Conservation (phyloP, 2,888 invertebrate genomes). For the Pammene aurita region DNA sequence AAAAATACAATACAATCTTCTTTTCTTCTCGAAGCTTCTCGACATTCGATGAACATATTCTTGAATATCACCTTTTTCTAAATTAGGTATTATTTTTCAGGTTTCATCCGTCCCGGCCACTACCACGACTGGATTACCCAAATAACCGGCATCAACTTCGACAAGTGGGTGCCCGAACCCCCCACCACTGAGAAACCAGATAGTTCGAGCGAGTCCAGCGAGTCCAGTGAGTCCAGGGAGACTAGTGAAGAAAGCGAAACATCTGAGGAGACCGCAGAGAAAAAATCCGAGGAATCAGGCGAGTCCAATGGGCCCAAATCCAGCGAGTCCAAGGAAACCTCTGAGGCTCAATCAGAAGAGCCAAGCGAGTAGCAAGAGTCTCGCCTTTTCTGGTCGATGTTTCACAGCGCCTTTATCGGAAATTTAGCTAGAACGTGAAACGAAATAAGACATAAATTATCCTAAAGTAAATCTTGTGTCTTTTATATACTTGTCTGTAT, state of each 20-base stretch:
- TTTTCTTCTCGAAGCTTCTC: too few species aligned
- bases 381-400: slow-evolving; percentile 20
- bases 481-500: background rate
- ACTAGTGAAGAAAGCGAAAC: background rate
- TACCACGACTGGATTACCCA: slow-evolving; percentile 70
- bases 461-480: background rate
- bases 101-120: slow-evolving; percentile 70
- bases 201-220: slow-evolving; percentile 12
- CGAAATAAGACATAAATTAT: background rate
- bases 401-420: slow-evolving; percentile 2
- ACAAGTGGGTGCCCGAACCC: slow-evolving; percentile 55
- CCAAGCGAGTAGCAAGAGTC: slow-evolving; percentile 7
- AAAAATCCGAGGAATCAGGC: too few species aligned
- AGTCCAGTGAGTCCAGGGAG: background rate
- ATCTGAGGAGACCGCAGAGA: too few species aligned
- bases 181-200: background rate
- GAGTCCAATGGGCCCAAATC: too few species aligned
- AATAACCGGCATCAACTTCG: slow-evolving; percentile 68
- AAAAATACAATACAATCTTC: too few species aligned
- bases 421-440: background rate
- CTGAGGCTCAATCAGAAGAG: background rate
- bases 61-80: too few species aligned
- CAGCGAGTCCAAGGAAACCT: too few species aligned
- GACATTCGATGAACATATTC: too few species aligned
- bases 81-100: slow-evolving; percentile 52